A percentile compares a stretch with the other conserved stretches of the same genome.
phyloP scores from a whole-genome alignment of 2,888 invertebrate species.

The Conops quadrifasciatus region DNA sequence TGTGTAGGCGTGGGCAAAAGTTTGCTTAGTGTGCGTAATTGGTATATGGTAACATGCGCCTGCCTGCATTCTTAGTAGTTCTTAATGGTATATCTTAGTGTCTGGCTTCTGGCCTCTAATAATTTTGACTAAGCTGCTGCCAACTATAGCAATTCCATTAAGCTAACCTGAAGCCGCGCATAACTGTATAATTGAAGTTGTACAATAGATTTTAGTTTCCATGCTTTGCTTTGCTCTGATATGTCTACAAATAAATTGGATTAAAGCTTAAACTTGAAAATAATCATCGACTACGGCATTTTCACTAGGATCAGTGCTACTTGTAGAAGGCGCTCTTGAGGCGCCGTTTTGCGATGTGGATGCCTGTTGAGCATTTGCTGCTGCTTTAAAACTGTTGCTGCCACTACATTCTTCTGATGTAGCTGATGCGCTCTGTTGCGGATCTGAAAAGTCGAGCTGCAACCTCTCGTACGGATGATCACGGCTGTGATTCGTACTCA shows the following conservation, averaged over 20 bases:
- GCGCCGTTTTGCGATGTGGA: constrained; percentile 38
- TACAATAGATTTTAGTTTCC: background rate
- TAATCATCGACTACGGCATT: constrained; percentile 64
- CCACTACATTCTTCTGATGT: constrained; percentile 44
- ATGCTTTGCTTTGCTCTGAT: constrained; percentile 28
- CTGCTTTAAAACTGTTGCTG: background rate
- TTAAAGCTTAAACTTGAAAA: constrained; percentile 60
- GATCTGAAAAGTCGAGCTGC: constrained; percentile 63
- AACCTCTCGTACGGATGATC: constrained; percentile 77
- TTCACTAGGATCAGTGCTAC: constrained; percentile 40
- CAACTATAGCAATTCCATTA: too few relatives aligned
- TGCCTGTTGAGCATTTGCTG: background rate
- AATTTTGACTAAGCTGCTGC: background rate
- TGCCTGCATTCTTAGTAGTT: background rate
- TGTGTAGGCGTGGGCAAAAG: constrained; percentile 8
- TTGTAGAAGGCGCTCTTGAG: constrained; percentile 38
- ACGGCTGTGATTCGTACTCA: constrained; percentile 62
- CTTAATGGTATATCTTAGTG: background rate
- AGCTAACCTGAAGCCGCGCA: background rate
- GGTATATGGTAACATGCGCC: background rate
- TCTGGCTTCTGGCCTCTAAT: too few relatives aligned
- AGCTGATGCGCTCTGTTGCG: constrained; percentile 51
- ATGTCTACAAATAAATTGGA: constrained; percentile 33
- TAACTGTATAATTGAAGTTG: background rate
- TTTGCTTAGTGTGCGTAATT: constrained; percentile 11